These are phyloP conservation scores for Drosophila heteroneura DNA, from an alignment of 2,888 invertebrate species.

Conservation along the genomic window DNA sequence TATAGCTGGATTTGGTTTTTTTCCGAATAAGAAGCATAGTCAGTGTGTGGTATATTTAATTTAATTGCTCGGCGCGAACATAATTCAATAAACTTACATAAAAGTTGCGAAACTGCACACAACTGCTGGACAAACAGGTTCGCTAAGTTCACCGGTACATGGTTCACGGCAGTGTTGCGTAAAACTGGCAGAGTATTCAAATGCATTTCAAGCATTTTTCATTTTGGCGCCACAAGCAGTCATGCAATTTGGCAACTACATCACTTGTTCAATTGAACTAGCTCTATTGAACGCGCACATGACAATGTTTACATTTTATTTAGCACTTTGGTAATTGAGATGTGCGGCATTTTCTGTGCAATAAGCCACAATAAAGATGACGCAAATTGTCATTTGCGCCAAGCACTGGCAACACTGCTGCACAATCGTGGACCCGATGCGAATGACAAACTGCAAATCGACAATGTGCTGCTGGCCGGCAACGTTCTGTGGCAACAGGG, in stretches of 20 bases:
- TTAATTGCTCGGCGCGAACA: neutral
- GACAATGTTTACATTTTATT: slow-evolving; percentile 23
- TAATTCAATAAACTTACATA: neutral
- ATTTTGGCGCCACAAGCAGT: neutral
- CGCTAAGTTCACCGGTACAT: neutral
- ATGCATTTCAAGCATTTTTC: neutral
- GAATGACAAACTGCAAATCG: slow-evolving; percentile 11
- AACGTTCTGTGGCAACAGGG: slow-evolving; percentile 96
- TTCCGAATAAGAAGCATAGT: neutral
- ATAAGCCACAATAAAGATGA: slow-evolving; percentile 18
- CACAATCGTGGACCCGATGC: slow-evolving; percentile 65
- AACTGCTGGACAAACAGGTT: slow-evolving; percentile 6
- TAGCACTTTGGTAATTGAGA: slow-evolving; percentile 16
- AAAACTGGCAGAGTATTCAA: neutral
- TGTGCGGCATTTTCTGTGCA: slow-evolving; percentile 69
- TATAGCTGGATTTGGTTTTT: neutral
- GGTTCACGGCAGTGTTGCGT: slow-evolving; percentile 8
- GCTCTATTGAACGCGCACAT: slow-evolving; percentile 1
- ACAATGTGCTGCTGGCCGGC: slow-evolving; percentile 82
- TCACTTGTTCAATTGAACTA: slow-evolving; percentile 14
- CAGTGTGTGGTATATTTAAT: neutral
- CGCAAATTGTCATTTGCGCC: slow-evolving; percentile 22
- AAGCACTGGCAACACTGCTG: slow-evolving; percentile 29
- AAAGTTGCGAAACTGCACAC: neutral
- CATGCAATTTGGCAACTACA: slow-evolving; percentile 1